Evolutionary conservation across 2,888 invertebrate species (phyloP).

Genomic region (Hydropsyche betteni): DNA sequence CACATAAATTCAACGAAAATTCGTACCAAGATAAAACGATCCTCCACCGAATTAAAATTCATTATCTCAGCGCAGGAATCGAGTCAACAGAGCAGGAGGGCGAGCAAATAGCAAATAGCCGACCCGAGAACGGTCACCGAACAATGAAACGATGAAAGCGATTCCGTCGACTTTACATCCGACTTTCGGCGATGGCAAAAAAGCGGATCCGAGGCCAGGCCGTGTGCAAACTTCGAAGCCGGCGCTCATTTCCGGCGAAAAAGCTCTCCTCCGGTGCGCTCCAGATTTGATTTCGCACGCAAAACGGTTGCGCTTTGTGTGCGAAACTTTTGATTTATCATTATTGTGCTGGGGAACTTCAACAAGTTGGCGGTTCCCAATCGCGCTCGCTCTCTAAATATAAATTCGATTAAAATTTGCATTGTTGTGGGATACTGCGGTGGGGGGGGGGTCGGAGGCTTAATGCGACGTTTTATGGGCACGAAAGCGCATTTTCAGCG

Average conservation of each 20-base stretch:
- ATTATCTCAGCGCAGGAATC: neutral
- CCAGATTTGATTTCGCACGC: neutral
- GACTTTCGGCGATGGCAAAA: neutral
- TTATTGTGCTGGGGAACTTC: conserved; percentile 6
- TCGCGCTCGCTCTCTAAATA: neutral
- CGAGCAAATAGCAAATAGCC: neutral
- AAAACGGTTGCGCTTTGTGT: neutral
- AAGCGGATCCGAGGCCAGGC: neutral
- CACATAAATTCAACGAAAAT: neutral
- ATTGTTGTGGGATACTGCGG: neutral
- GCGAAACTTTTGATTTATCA: conserved; percentile 29
- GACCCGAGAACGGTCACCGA: neutral
- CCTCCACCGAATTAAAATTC: neutral
- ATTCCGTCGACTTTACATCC: conserved; percentile 4
- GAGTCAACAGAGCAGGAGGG: conserved; percentile 7
- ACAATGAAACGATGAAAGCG: conserved; percentile 14
- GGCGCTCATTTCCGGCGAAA: neutral
- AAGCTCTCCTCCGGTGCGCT: neutral
- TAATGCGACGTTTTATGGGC: conserved; percentile 27
- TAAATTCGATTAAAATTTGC: neutral
- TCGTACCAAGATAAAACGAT: neutral
- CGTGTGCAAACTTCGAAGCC: neutral
- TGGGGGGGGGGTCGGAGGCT: neutral
- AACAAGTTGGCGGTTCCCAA: neutral
- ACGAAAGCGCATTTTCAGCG: conserved; percentile 21